Conservation (phyloP, 37 sponge, comb jelly and placozoan genomes). For the Haliclona indistincta region DNA sequence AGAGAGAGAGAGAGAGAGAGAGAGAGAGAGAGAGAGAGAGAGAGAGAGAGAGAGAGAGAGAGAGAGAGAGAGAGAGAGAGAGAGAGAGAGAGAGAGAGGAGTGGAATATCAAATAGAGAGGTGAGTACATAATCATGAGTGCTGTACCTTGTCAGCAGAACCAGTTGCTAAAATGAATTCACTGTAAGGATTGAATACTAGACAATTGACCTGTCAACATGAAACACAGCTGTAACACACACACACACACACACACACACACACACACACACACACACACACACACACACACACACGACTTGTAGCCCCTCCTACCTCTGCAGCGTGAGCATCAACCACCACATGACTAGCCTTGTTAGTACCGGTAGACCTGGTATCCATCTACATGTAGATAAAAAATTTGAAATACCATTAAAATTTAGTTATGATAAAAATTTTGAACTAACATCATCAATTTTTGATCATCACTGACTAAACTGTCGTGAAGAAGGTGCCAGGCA, state of each 20-base stretch:
- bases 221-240: too few relatives aligned
- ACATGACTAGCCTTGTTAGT: conserved; percentile 81
- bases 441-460: conserved; percentile 95
- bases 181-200: conserved; percentile 97
- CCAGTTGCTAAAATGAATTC: conserved; percentile 99
- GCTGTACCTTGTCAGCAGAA: conserved; percentile 94
- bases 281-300: too few relatives aligned
- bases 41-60: conserved; percentile 4
- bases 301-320: conserved; percentile 89
- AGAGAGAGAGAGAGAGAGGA: not conserved
- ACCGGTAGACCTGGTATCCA: conserved; percentile 76
- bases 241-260: too few relatives aligned
- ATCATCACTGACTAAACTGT: conserved; percentile 96
- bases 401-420: not conserved
- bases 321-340: conserved; percentile 94
- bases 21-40: conserved; percentile 4
- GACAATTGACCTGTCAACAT: conserved; percentile 95
- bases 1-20: not conserved
- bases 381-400: conserved; percentile 26
- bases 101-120: too few relatives aligned
- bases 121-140: too few relatives aligned
- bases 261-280: too few relatives aligned
- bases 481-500: conserved; percentile 94
- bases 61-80: conserved; percentile 40
- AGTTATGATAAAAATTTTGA: too few relatives aligned